A percentile compares a stretch with the other conserved stretches of the same genome.
Conservation (phyloP, 2,797 vertebrate genomes). For the Rhabdophis nuchalis region DNA sequence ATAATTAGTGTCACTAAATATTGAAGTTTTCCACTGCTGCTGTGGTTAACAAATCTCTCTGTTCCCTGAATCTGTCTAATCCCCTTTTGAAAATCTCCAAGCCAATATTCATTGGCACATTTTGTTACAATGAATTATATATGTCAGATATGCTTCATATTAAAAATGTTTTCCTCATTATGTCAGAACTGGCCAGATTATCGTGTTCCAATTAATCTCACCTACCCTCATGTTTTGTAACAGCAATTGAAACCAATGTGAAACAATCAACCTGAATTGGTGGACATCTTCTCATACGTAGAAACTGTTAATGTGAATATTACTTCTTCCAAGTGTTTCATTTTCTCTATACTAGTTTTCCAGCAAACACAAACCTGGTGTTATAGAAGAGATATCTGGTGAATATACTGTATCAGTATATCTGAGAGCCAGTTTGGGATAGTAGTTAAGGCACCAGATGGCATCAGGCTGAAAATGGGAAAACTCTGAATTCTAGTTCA, state of each 20-base stretch:
- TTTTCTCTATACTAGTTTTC: not conserved
- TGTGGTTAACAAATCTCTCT: not conserved
- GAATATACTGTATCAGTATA: not conserved
- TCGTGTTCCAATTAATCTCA: not conserved
- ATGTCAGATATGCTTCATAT: not conserved
- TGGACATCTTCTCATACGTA: not conserved
- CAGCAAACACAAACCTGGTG: not conserved
- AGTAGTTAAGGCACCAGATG: not conserved
- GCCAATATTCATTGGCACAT: not conserved
- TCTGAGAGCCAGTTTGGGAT: not conserved
- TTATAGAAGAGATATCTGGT: not conserved
- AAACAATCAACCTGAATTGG: not conserved
- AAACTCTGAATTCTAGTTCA: not conserved
- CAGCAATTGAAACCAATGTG: not conserved
- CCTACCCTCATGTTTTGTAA: not conserved
- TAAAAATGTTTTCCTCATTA: not conserved
- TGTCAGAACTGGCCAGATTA: not conserved
- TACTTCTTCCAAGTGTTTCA: not conserved
- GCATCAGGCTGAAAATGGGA: not conserved
- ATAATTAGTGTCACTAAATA: not conserved
- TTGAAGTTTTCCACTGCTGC: not conserved
- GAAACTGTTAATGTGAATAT: not conserved
- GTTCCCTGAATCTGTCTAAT: not conserved
- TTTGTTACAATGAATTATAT: not conserved
- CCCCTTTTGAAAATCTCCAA: not conserved